phyloP scores from a whole-genome alignment of 2,797 vertebrate genomes.

The Ciconia nigra region DNA sequence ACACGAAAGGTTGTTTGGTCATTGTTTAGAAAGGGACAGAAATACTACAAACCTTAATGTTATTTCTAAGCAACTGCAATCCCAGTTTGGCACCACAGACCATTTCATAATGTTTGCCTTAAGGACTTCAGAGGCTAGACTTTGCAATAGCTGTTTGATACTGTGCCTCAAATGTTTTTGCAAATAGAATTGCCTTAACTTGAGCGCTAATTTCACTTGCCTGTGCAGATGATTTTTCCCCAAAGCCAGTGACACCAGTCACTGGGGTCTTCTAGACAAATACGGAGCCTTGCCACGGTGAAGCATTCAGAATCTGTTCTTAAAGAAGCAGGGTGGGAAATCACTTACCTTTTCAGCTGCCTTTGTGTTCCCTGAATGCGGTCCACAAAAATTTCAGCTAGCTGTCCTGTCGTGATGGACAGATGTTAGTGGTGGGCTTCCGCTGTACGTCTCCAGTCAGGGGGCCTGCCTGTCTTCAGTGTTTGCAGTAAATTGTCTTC shows the following conservation, averaged over 20 bases:
- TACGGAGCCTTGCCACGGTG: background rate
- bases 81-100: background rate
- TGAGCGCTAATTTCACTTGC: background rate
- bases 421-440: background rate
- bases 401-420: background rate
- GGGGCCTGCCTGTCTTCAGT: rapidly evolving
- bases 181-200: background rate
- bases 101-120: background rate
- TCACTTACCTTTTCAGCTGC: background rate
- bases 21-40: background rate
- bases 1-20: background rate
- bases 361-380: background rate
- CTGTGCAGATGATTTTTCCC: background rate
- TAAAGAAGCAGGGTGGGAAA: background rate
- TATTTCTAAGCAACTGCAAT: background rate
- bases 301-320: background rate
- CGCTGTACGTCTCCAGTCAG: background rate
- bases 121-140: background rate
- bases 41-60: background rate
- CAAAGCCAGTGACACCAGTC: background rate
- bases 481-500: no score
- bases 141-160: background rate
- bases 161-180: background rate
- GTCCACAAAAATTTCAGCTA: background rate
- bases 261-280: background rate